Percentiles rank a stretch among this genome's conserved stretches.
Conservation (phyloP, 2,888 invertebrate species). For the Bedellia somnulentella region DNA sequence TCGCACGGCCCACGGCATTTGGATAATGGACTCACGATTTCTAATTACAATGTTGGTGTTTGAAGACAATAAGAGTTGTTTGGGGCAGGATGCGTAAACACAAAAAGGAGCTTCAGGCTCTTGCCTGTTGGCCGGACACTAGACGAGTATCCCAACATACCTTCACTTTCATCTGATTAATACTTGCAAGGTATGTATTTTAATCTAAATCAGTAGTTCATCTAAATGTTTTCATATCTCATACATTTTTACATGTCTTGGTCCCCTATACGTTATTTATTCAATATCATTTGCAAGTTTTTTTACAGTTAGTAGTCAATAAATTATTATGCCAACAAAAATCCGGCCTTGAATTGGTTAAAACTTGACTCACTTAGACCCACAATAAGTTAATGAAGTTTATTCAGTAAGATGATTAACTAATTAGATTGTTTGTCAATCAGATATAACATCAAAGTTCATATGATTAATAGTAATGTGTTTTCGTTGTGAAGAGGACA, state of each 20-base stretch:
- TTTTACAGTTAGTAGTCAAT: too few relatives aligned
- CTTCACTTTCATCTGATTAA: slow-evolving; percentile 39
- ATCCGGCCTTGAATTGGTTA: too few relatives aligned
- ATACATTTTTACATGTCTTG: too few relatives aligned
- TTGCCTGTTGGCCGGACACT: slow-evolving; percentile 48
- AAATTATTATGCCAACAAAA: too few relatives aligned
- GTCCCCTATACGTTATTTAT: too few relatives aligned
- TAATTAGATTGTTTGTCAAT: slow-evolving; percentile 1
- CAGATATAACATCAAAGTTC: slow-evolving; percentile 1
- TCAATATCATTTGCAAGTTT: too few relatives aligned
- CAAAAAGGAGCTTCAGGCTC: slow-evolving; percentile 50
- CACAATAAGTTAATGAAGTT: too few relatives aligned
- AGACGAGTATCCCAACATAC: slow-evolving; percentile 33
- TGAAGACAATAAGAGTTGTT: slow-evolving; percentile 40
- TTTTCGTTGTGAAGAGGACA: slow-evolving; percentile 46
- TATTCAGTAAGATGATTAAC: too few relatives aligned
- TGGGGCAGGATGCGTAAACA: slow-evolving; percentile 57
- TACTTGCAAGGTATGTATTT: too few relatives aligned
- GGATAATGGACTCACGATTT: slow-evolving; percentile 57
- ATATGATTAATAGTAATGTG: slow-evolving; percentile 5
- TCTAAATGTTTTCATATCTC: too few relatives aligned
- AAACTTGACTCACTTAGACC: too few relatives aligned
- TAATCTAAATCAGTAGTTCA: too few relatives aligned
- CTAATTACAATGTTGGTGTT: slow-evolving; percentile 40
- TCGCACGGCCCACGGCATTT: slow-evolving; percentile 52